Evolutionary conservation across 2,113 vertebrate species (phyloP).

Genomic region (Physeter macrocephalus): DNA sequence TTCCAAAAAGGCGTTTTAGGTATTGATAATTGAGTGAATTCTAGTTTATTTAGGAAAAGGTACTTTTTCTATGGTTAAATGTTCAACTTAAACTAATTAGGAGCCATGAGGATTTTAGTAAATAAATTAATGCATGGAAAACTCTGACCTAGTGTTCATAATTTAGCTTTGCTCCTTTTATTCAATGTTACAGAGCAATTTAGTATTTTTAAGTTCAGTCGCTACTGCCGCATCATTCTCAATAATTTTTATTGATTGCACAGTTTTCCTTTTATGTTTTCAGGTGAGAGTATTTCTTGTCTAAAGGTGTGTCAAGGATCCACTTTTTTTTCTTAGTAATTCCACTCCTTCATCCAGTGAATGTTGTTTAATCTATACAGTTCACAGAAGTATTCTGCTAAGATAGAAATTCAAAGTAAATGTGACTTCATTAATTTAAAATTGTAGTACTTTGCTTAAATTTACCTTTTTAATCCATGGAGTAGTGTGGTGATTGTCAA

Average conservation of each 20-base stretch:
- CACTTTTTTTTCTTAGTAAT: neutral
- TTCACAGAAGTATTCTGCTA: neutral
- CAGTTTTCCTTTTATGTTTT: constrained; percentile 11
- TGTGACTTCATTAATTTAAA: neutral
- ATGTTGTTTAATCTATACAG: neutral
- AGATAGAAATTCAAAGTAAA: neutral
- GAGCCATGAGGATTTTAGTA: constrained; percentile 12
- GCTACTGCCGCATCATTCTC: neutral
- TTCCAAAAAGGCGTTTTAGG: constrained; percentile 13
- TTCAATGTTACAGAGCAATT: neutral
- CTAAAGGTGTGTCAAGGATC: neutral
- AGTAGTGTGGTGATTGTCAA: neutral
- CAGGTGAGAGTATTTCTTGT: neutral
- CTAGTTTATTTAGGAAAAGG: constrained; percentile 44
- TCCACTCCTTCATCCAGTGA: neutral
- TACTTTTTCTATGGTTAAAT: constrained; percentile 31
- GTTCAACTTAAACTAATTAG: constrained; percentile 44
- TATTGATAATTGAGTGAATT: constrained; percentile 8
- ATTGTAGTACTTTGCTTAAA: neutral
- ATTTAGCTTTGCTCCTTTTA: constrained; percentile 16
- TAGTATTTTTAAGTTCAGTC: neutral
- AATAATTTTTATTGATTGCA: neutral
- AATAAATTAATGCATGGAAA: constrained; percentile 26
- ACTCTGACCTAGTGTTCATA: neutral
- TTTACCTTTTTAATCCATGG: neutral